phyloP scores from a whole-genome alignment of 2,888 invertebrate genomes.

The Pyrgus malvae region DNA sequence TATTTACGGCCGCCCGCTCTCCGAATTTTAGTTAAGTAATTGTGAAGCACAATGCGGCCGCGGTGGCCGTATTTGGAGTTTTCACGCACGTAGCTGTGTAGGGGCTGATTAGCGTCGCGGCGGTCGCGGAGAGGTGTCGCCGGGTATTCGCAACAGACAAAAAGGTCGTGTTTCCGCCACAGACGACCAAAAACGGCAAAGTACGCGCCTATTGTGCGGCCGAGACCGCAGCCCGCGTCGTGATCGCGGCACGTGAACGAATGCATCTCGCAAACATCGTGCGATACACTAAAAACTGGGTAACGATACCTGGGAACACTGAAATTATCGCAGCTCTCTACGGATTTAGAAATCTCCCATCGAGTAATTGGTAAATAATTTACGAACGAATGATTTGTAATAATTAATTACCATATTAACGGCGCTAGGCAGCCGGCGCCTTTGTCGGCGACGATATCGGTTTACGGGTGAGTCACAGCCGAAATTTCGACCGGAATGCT shows the following conservation, averaged over 20 bases:
- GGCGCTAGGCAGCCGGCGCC: constrained; percentile 67
- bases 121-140: constrained; percentile 56
- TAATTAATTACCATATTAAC: constrained; percentile 80
- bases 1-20: constrained; percentile 27
- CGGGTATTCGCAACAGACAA: constrained; percentile 56
- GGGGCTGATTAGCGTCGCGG: constrained; percentile 44
- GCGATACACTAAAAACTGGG: constrained; percentile 17
- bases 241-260: constrained; percentile 55
- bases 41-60: constrained; percentile 32
- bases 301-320: constrained; percentile 2
- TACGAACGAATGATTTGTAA: constrained; percentile 70
- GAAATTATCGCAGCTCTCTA: constrained; percentile 14
- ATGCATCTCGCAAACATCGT: constrained; percentile 41
- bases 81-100: constrained; percentile 35
- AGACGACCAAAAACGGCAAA: constrained; percentile 59
- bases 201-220: constrained; percentile 59
- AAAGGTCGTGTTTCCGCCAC: constrained; percentile 60
- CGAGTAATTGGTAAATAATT: constrained; percentile 65
- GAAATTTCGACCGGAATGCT: constrained; percentile 72
- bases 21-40: constrained; percentile 28
- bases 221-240: constrained; percentile 40
- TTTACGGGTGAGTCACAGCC: constrained; percentile 74
- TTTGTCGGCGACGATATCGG: constrained; percentile 74
- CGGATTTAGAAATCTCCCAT: constrained; percentile 45
- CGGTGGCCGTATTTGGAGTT: constrained; percentile 38